phyloP scores from a whole-genome alignment of 2,113 vertebrate species.

The Uropsilus gracilis region DNA sequence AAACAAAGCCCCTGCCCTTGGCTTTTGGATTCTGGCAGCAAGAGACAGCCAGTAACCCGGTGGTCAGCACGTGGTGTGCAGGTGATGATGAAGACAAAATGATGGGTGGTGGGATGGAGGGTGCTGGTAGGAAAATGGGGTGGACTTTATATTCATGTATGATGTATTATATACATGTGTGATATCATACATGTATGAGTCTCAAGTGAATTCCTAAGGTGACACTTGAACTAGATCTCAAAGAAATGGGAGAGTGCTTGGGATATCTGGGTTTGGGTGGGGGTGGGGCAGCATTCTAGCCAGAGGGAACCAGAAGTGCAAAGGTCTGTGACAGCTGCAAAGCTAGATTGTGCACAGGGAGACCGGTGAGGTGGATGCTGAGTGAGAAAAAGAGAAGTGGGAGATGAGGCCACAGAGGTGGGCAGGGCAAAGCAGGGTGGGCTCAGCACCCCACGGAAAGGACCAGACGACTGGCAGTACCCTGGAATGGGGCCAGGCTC shows the following conservation, averaged over 20 bases:
- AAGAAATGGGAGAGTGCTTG: background rate
- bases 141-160: background rate
- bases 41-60: background rate
- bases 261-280: too few species aligned
- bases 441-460: rapidly evolving
- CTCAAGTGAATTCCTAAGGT: background rate
- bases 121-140: rapidly evolving
- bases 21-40: background rate
- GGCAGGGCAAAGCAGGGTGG: background rate
- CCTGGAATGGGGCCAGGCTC: rapidly evolving
- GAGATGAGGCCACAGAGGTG: background rate
- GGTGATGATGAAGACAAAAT: rapidly evolving
- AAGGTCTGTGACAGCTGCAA: background rate
- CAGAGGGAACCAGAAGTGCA: background rate
- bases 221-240: background rate
- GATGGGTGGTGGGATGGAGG: rapidly evolving
- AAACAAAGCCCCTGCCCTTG: too few species aligned
- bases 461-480: background rate
- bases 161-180: too few species aligned
- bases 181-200: background rate
- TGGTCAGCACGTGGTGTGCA: rapidly evolving
- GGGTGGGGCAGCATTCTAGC: background rate
- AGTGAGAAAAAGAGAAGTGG: background rate
- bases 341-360: background rate
- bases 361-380: background rate